phyloP scores from a whole-genome alignment of 2,888 invertebrate genomes.

The Ichneumon xanthorius region DNA sequence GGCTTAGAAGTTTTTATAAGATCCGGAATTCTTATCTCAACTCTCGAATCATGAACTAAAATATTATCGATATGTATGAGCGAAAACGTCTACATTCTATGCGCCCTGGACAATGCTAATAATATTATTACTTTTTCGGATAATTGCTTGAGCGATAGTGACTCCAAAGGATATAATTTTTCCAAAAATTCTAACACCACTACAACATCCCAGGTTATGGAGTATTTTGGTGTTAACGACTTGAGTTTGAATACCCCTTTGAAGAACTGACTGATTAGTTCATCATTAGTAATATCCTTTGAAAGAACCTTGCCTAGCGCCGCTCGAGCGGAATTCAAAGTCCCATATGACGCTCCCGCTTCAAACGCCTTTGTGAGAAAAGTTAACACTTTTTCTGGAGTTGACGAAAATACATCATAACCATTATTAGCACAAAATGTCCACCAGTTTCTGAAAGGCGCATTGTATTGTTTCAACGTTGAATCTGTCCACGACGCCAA shows the following conservation, averaged over 20 bases:
- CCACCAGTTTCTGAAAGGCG: conserved; percentile 71
- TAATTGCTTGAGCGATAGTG: too few relatives aligned
- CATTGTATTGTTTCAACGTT: conserved; percentile 72
- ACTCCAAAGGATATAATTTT: too few relatives aligned
- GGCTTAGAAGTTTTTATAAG: too few relatives aligned
- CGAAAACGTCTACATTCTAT: too few relatives aligned
- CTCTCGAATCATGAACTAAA: too few relatives aligned
- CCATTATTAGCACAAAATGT: conserved; percentile 63
- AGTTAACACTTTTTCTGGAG: conserved; percentile 50
- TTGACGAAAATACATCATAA: conserved; percentile 38
- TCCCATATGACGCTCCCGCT: conserved; percentile 66
- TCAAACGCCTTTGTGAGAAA: conserved; percentile 60
- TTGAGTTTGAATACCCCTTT: conserved; percentile 69
- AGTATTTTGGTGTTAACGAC: conserved; percentile 67
- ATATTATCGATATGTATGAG: too few relatives aligned
- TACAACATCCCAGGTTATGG: conserved; percentile 73
- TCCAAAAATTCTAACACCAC: too few relatives aligned
- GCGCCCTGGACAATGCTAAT: too few relatives aligned
- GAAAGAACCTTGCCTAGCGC: conserved; percentile 71
- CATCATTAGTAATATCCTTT: conserved; percentile 60
- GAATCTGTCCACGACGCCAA: conserved; percentile 70
- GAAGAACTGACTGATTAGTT: conserved; percentile 69
- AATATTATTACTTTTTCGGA: too few relatives aligned
- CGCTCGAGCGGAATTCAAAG: conserved; percentile 72
- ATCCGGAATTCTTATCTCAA: too few relatives aligned